Conservation (phyloP, 2,888 invertebrate species). For the Automeris io region DNA sequence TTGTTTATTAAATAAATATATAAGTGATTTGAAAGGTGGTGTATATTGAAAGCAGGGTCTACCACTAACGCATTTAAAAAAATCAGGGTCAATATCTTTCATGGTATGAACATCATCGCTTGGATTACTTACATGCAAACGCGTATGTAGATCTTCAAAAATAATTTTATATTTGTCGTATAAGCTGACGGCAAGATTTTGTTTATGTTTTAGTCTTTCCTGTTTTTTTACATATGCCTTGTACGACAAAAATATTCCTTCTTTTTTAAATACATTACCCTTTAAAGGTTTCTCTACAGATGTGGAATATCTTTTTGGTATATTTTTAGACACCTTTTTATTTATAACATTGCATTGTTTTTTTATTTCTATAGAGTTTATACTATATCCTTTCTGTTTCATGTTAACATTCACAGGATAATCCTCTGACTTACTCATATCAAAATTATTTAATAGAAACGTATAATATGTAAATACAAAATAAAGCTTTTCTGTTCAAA, state of each 20-base stretch:
- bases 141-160: constrained; percentile 33
- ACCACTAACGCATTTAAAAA: constrained; percentile 37
- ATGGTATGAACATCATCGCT: constrained; percentile 34
- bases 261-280: constrained; percentile 28
- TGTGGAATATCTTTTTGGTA: constrained; percentile 28
- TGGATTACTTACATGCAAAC: constrained; percentile 30
- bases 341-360: no score
- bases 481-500: not conserved
- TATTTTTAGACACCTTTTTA: no score
- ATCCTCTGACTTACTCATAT: constrained; percentile 27
- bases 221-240: constrained; percentile 38
- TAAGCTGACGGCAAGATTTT: constrained; percentile 28
- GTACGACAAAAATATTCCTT: constrained; percentile 40
- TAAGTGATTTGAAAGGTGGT: constrained; percentile 42
- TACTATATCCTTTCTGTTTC: constrained; percentile 22
- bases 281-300: constrained; percentile 28
- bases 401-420: constrained; percentile 33
- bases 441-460: not conserved
- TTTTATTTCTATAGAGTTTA: constrained; percentile 14
- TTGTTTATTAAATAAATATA: constrained; percentile 29
- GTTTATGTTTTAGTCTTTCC: constrained; percentile 28
- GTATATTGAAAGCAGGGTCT: constrained; percentile 24
- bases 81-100: constrained; percentile 41
- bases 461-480: no score
- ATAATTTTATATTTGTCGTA: constrained; percentile 42